Conservation (phyloP, 2,797 vertebrate species). For the Corythornis leucogaster region DNA sequence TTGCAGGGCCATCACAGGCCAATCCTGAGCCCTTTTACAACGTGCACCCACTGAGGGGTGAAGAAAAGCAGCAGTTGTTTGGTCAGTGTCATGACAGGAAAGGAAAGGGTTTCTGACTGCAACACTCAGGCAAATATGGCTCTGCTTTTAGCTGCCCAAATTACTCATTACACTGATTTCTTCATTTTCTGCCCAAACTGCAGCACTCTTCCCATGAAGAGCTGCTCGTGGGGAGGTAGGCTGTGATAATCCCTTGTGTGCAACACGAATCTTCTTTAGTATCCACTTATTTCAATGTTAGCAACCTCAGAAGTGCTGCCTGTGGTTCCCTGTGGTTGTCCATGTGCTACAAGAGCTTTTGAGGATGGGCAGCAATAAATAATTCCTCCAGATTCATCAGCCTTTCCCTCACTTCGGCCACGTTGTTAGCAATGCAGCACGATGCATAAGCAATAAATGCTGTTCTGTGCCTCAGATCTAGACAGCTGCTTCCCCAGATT, state of each 20-base stretch:
- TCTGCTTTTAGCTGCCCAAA: not conserved
- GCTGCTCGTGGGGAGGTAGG: not conserved
- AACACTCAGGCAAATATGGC: not conserved
- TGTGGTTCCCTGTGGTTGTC: not conserved
- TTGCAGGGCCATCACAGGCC: fast-evolving
- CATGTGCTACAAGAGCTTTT: not conserved
- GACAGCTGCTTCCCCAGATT: slow-evolving; percentile 24
- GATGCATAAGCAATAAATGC: not conserved
- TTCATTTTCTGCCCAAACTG: not conserved
- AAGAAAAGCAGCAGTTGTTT: not conserved
- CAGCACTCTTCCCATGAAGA: not conserved
- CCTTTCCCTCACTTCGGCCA: not conserved
- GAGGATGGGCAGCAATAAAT: not conserved
- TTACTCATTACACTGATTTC: not conserved
- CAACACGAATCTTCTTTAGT: not conserved
- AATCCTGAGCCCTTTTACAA: not conserved
- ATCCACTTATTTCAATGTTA: not conserved
- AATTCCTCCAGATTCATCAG: not conserved
- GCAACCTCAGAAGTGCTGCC: not conserved
- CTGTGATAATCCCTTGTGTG: not conserved
- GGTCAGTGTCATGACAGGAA: not conserved
- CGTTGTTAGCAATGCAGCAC: not conserved
- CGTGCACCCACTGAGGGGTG: not conserved
- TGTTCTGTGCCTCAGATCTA: not conserved
- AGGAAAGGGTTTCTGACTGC: not conserved